Conservation (phyloP, 2,888 invertebrate species). For the Lasioglossum oenotherae region DNA sequence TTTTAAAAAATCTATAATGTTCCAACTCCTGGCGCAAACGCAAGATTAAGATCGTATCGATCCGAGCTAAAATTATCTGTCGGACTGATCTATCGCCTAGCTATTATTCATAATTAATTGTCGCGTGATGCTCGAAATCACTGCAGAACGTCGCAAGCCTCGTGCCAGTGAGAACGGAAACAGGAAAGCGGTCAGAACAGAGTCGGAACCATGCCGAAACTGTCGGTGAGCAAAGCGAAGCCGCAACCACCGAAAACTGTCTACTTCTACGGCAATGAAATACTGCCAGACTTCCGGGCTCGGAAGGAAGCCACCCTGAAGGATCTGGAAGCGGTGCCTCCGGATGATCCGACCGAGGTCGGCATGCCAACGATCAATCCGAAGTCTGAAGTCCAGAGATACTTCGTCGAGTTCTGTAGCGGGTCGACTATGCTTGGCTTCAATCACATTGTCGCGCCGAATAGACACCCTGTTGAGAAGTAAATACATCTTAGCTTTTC, state of each 20-base stretch:
- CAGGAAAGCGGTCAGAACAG: not conserved
- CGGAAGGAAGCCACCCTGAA: constrained; percentile 19
- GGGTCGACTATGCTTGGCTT: constrained; percentile 74
- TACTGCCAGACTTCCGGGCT: constrained; percentile 51
- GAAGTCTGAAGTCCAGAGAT: constrained; percentile 63
- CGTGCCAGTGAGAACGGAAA: not conserved
- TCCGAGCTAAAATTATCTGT: not conserved
- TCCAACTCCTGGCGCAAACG: not conserved
- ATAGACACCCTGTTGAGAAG: constrained; percentile 75
- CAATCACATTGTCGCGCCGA: constrained; percentile 75
- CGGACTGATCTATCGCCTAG: not conserved
- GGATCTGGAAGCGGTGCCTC: constrained; percentile 19
- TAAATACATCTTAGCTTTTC: constrained; percentile 21
- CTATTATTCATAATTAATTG: constrained; percentile 38
- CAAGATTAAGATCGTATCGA: not conserved
- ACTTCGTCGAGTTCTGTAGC: constrained; percentile 72
- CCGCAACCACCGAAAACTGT: not conserved
- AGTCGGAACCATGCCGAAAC: constrained; percentile 11
- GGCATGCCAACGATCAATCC: constrained; percentile 73
- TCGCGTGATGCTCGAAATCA: constrained; percentile 19
- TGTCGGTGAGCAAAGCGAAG: not conserved
- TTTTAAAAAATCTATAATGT: not conserved
- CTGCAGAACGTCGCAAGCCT: not conserved
- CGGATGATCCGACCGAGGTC: constrained; percentile 42
- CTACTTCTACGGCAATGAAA: constrained; percentile 54